Evolutionary conservation across 2,888 invertebrate genomes (phyloP).

Genomic region (Mayetiola destructor): DNA sequence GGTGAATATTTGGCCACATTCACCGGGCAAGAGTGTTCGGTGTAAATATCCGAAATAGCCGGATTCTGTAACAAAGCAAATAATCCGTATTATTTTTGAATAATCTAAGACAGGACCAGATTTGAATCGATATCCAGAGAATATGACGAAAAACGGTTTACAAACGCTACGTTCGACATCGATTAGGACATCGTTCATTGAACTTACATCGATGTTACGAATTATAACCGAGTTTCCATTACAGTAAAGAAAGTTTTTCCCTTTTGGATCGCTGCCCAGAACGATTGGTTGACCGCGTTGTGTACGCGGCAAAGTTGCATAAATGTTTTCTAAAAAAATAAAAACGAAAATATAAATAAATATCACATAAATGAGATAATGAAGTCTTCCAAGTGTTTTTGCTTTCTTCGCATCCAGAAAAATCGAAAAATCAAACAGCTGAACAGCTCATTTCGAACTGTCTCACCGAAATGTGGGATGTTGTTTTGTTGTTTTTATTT

Average conservation of each 20-base stretch:
- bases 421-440: background rate
- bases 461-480: background rate
- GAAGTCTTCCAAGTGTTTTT: background rate
- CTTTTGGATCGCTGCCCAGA: slow-evolving; percentile 90
- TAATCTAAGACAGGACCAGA: background rate
- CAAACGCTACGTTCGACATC: background rate
- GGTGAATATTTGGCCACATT: slow-evolving; percentile 98
- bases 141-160: slow-evolving; percentile 3
- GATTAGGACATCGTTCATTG: background rate
- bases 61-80: slow-evolving; percentile 52
- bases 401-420: background rate
- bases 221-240: slow-evolving; percentile 98
- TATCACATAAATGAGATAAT: background rate
- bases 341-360: background rate
- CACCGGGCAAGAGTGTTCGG: slow-evolving; percentile 89
- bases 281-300: slow-evolving; percentile 89
- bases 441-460: background rate
- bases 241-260: slow-evolving; percentile 89
- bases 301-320: slow-evolving; percentile 87
- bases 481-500: slow-evolving; percentile 1
- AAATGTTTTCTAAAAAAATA: slow-evolving; percentile 59
- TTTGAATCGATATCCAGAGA: background rate
- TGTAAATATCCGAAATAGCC: slow-evolving; percentile 86
- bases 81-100: background rate
- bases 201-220: slow-evolving; percentile 74